Conservation (phyloP, 2,113 vertebrate genomes). For the Perca schrenkii region DNA sequence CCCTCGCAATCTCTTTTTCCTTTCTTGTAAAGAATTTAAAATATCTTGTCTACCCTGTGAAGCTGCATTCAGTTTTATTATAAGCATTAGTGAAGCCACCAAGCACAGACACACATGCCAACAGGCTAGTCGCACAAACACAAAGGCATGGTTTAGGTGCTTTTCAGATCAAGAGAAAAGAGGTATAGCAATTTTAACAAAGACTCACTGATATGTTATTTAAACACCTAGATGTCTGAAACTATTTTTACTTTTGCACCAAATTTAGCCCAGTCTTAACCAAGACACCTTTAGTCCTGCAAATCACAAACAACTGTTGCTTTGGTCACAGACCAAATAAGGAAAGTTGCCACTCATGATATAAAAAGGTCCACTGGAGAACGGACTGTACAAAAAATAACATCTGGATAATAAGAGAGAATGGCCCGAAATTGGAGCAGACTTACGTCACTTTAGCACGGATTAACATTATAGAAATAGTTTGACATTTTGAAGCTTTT, state of each 20-base stretch:
- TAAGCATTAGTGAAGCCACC: background rate
- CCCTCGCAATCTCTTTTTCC: background rate
- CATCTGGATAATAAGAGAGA: background rate
- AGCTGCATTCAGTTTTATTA: conserved; percentile 61
- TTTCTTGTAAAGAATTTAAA: conserved; percentile 47
- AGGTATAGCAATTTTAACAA: background rate
- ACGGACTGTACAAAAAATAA: background rate
- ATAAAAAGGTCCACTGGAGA: background rate
- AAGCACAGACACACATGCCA: background rate
- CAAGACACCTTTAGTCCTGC: background rate
- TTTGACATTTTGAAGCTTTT: no score
- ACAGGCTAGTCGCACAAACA: background rate
- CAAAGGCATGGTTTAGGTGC: background rate
- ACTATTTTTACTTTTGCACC: background rate
- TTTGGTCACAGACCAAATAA: background rate
- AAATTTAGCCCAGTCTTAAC: background rate
- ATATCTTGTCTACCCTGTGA: conserved; percentile 68
- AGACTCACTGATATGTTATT: background rate
- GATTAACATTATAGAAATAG: background rate
- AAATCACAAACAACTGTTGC: background rate
- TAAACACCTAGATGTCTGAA: background rate
- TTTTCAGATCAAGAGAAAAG: background rate
- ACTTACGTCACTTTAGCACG: background rate
- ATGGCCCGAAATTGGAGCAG: background rate
- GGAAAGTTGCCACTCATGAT: background rate